Conservation (phyloP, 2,797 vertebrate genomes). For the Carcharodon carcharias region DNA sequence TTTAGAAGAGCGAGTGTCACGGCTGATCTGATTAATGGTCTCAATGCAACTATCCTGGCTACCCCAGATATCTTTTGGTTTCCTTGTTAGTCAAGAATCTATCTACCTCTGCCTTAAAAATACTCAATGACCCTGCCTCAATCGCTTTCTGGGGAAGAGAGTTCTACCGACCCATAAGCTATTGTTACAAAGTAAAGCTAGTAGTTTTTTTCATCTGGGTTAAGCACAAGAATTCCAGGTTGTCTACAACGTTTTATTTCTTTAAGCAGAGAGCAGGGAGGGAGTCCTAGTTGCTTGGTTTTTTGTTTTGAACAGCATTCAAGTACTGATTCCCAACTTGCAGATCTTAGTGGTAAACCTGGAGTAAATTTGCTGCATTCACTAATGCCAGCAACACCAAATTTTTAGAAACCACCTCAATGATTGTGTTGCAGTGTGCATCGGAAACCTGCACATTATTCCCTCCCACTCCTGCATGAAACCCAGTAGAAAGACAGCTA, state of each 20-base stretch:
- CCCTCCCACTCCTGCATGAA: not conserved
- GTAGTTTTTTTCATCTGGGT: not conserved
- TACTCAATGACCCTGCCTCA: no score
- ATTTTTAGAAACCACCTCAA: not conserved
- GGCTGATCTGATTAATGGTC: no score
- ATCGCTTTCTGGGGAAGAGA: no score
- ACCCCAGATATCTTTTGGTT: no score
- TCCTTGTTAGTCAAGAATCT: no score
- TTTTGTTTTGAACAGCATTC: not conserved
- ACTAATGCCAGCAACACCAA: no score
- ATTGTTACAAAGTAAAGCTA: not conserved
- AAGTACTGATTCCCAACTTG: not conserved
- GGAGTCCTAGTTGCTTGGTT: not conserved
- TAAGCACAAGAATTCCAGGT: not conserved
- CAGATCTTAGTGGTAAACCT: not conserved
- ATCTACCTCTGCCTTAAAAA: no score
- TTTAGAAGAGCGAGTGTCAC: no score
- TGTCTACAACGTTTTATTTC: not conserved
- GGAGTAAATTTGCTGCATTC: no score
- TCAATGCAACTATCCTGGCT: no score
- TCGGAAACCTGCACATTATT: no score
- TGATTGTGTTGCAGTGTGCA: no score
- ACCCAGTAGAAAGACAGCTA: not conserved
- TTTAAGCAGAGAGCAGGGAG: not conserved
- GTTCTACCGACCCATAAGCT: not conserved